Conservation (phyloP, 2,888 invertebrate species). For the Tortrix viridana region DNA sequence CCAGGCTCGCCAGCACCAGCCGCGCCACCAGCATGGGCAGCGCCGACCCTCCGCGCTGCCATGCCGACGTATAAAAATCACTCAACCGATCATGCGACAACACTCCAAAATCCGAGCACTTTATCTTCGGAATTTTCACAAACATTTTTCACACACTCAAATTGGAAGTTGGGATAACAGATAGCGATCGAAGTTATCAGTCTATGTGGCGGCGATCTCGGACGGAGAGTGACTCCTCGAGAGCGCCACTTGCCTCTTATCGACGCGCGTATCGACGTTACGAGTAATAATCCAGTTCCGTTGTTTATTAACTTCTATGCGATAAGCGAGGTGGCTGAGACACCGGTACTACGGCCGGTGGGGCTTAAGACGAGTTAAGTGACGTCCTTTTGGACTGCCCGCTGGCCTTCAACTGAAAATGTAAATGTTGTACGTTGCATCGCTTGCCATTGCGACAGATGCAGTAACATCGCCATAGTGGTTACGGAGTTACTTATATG, state of each 20-base stretch:
- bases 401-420: too few relatives aligned
- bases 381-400: too few relatives aligned
- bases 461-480: too few relatives aligned
- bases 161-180: background rate
- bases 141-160: constrained; percentile 14
- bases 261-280: constrained; percentile 6
- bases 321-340: background rate
- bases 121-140: constrained; percentile 5
- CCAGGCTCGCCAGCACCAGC: constrained; percentile 26
- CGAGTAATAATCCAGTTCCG: constrained; percentile 15
- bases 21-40: constrained; percentile 37
- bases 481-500: too few relatives aligned
- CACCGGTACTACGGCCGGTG: too few relatives aligned
- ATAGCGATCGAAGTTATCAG: constrained; percentile 5
- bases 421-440: too few relatives aligned
- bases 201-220: constrained; percentile 14
- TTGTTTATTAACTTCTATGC: constrained; percentile 1
- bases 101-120: constrained; percentile 38
- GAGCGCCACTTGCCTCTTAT: constrained; percentile 4
- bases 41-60: constrained; percentile 39
- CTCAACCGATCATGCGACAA: constrained; percentile 31
- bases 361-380: too few relatives aligned
- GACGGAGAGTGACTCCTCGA: constrained; percentile 11
- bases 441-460: too few relatives aligned
- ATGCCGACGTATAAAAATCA: constrained; percentile 40